These are phyloP conservation scores for Sebastiscus tertius DNA, from an alignment of 2,797 vertebrate genomes.

Conservation along the genomic window DNA sequence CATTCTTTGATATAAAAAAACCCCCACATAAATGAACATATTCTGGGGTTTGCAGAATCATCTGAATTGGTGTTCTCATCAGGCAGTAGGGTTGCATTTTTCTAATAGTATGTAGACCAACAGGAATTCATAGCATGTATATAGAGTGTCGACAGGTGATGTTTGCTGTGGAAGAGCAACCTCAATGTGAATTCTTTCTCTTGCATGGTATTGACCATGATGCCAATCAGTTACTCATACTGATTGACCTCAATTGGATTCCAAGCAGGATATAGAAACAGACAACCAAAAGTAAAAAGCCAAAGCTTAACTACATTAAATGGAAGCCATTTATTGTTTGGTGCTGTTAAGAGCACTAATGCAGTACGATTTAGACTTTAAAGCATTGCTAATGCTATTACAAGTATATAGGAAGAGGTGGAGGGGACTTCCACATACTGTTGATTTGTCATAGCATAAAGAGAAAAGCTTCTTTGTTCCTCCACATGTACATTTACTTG, in stretches of 20 bases:
- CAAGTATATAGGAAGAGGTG: slow-evolving; percentile 31
- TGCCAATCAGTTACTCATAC: slow-evolving; percentile 12
- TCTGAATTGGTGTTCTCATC: background rate
- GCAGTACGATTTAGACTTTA: slow-evolving; percentile 52
- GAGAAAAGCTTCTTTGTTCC: slow-evolving; percentile 58
- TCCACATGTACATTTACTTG: slow-evolving; percentile 45
- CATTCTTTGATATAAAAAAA: no score
- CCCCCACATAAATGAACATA: background rate
- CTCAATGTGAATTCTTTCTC: background rate
- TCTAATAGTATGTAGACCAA: background rate
- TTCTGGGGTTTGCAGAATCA: background rate
- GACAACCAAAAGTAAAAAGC: slow-evolving; percentile 51
- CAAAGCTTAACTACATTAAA: slow-evolving; percentile 41
- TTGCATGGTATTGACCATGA: background rate
- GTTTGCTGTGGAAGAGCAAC: background rate
- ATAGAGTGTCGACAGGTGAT: background rate
- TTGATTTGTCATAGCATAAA: slow-evolving; percentile 36
- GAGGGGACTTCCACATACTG: slow-evolving; percentile 14
- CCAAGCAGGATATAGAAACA: slow-evolving; percentile 32
- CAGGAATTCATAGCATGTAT: background rate
- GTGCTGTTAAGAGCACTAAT: slow-evolving; percentile 62
- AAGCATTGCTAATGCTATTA: slow-evolving; percentile 61
- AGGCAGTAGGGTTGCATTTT: background rate
- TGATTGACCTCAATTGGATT: slow-evolving; percentile 60
- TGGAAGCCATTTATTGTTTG: slow-evolving; percentile 47